phyloP scores from a whole-genome alignment of 2,888 invertebrate species.

The Watsonalla cultraria region DNA sequence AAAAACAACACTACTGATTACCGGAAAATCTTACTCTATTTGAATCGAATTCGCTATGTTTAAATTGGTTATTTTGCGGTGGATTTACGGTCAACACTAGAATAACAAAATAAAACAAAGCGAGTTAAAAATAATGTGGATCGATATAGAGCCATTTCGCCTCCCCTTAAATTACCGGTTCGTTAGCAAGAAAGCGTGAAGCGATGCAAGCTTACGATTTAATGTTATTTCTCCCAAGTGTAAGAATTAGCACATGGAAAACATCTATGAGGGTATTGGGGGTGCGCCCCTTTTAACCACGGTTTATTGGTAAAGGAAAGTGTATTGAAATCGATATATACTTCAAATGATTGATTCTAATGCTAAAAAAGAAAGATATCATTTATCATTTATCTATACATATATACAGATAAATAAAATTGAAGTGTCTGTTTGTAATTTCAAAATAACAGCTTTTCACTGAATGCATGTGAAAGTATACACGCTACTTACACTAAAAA shows the following conservation, averaged over 20 bases:
- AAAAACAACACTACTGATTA: too few relatives aligned
- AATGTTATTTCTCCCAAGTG: conserved; percentile 73
- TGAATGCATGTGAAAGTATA: too few relatives aligned
- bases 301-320: conserved; percentile 19
- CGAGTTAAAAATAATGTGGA: conserved; percentile 14
- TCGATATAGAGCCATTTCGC: conserved; percentile 33
- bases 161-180: conserved; percentile 62
- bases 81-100: too few relatives aligned
- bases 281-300: conserved; percentile 22
- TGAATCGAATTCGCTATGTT: too few relatives aligned
- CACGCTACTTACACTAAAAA: too few relatives aligned
- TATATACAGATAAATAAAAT: too few relatives aligned
- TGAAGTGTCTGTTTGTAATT: too few relatives aligned
- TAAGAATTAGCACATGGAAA: conserved; percentile 66
- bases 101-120: background rate
- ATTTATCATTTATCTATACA: too few relatives aligned
- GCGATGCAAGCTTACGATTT: conserved; percentile 46
- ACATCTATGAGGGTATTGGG: conserved; percentile 44
- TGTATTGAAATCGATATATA: conserved; percentile 22
- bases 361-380: too few relatives aligned
- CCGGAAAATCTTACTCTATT: too few relatives aligned
- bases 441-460: too few relatives aligned
- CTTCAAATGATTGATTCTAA: background rate
- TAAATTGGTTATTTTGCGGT: too few relatives aligned
- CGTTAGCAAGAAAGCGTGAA: conserved; percentile 61